phyloP scores from a whole-genome alignment of 2,888 invertebrate genomes.

The Erynnis tages region DNA sequence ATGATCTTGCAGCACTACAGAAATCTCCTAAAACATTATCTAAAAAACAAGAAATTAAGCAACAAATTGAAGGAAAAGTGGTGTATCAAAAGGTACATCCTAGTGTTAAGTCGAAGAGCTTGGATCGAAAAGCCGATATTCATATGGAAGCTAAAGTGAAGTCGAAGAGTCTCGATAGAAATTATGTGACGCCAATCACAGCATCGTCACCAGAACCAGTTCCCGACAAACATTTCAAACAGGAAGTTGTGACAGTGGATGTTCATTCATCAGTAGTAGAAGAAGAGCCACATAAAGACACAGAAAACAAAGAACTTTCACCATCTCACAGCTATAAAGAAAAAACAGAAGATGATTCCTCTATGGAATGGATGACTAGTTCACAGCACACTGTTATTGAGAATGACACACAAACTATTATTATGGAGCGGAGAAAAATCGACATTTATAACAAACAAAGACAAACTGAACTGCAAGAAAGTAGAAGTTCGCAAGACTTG shows the following conservation, averaged over 20 bases:
- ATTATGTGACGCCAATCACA: conserved; percentile 74
- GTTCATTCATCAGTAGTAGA: conserved; percentile 64
- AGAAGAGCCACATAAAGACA: conserved; percentile 44
- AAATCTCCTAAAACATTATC: conserved; percentile 83
- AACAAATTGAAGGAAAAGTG: conserved; percentile 83
- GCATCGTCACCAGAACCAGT: conserved; percentile 50
- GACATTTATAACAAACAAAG: conserved; percentile 82
- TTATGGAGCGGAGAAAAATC: conserved; percentile 82
- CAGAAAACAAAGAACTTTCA: conserved; percentile 53
- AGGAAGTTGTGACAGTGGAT: conserved; percentile 75
- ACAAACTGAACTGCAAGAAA: conserved; percentile 68
- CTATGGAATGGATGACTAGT: conserved; percentile 72
- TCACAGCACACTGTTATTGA: conserved; percentile 71
- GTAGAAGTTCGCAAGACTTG: conserved; percentile 64
- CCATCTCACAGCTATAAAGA: conserved; percentile 68
- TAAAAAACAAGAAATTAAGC: conserved; percentile 83
- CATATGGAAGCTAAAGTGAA: conserved; percentile 82
- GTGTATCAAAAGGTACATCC: conserved; percentile 80
- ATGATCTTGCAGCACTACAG: conserved; percentile 77
- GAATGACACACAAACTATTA: conserved; percentile 83
- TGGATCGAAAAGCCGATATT: conserved; percentile 83
- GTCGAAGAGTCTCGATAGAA: conserved; percentile 85
- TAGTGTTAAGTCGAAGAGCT: conserved; percentile 84
- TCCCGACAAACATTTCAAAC: conserved; percentile 70
- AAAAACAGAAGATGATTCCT: conserved; percentile 72